Base-by-base conservation (phyloP, 2,888 invertebrate species). In the Syrphus vitripennis region DNA sequence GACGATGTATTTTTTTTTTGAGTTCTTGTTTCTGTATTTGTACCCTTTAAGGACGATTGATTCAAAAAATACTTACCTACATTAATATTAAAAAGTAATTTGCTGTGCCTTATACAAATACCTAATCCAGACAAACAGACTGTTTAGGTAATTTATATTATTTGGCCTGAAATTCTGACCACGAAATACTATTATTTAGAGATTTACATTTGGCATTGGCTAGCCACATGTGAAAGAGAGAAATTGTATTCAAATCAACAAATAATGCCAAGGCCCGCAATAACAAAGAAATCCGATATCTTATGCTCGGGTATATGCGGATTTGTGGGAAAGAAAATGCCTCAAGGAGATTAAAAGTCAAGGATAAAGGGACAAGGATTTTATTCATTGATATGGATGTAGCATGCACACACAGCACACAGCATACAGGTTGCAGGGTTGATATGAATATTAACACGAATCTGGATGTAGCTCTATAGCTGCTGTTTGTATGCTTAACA, bases 221-320 rank as follows among this genome's bases (percentile, higher is more conserved):
- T 6, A 67, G 34, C 67, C 67, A n/a, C 31, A 50, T n/a, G n/a
- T n/a, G n/a, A n/a, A n/a, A n/a, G n/a, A n/a, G 9, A 67, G n/a
- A 48, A 21, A 67, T 67, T 67, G 48, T 48, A 67, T 50, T 67
- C 67, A 67, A 67, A 67, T 67, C 48, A 67, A 48, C 67, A 67
- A 67, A 67, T n/a, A n/a, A n/a, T 48, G 48, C 48, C 31, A 9
- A 34, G n/a, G n/a, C 2, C 48, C 10, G n/a, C n/a, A n/a, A n/a
- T n/a, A 34, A 34, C n/a, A 67, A 29, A 19, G 16, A 42, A 26
- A 63, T 45, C 16, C 14, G 37, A 59, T 26, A 6, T 57, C 12
- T 4, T 19, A 19, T 4, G n/a, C n/a, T n/a, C n/a, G n/a, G n/a
- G n/a, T n/a, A n/a, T n/a, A n/a, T n/a, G n/a, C n/a, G n/a, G n/a